phyloP scores from a whole-genome alignment of 35 echinoderm and acorn worm species.

The Ptychodera flava region DNA sequence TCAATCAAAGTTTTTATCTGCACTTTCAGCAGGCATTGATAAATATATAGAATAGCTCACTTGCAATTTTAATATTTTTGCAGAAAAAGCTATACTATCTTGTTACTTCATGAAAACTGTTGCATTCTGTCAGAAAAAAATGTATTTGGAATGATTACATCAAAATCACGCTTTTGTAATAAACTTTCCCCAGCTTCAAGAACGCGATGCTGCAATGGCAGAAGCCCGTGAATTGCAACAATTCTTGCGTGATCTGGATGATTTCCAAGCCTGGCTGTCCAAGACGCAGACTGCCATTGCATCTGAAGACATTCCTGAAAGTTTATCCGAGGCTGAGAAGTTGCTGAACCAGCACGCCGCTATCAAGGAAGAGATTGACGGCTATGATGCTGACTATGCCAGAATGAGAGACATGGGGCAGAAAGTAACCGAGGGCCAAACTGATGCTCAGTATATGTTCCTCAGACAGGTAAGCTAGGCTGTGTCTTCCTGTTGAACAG shows the following conservation, averaged over 20 bases:
- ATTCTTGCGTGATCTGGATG: constrained; percentile 97
- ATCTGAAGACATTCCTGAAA: constrained; percentile 94
- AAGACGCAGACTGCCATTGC: constrained; percentile 91
- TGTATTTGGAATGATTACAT: too few species aligned
- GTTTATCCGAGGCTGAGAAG: constrained; percentile 89
- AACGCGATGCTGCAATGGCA: constrained; percentile 82
- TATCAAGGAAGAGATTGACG: constrained; percentile 98
- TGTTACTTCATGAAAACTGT: too few species aligned
- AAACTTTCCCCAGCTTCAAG: constrained; percentile 69
- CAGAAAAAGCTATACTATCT: too few species aligned
- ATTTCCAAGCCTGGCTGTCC: constrained; percentile 98
- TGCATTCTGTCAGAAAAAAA: too few species aligned
- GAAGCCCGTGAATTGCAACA: constrained; percentile 96
- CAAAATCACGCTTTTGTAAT: too few species aligned
- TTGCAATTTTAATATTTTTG: too few species aligned
- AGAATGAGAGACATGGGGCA: constrained; percentile 96
- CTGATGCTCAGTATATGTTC: constrained; percentile 99
- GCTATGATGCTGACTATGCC: constrained; percentile 97
- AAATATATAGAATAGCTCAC: too few species aligned
- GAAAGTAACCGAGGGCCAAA: constrained; percentile 89
- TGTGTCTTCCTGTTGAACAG: too few species aligned
- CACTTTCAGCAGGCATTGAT: too few species aligned
- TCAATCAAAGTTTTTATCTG: too few species aligned
- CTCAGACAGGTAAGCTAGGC: constrained; percentile 75
- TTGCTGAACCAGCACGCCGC: constrained; percentile 96